Base-by-base conservation (phyloP, 2,888 invertebrate genomes). In the Dasysyrphus albostriatus region DNA sequence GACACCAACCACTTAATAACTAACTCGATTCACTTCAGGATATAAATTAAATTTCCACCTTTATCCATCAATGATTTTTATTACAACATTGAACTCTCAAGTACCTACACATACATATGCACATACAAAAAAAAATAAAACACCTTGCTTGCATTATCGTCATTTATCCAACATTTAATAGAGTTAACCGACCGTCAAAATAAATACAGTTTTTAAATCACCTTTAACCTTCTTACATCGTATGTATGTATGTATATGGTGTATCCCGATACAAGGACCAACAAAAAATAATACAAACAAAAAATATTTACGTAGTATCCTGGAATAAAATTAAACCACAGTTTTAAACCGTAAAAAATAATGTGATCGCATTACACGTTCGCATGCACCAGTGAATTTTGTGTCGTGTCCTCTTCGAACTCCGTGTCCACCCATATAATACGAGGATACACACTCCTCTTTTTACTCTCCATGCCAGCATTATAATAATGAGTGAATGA, bases 191-290 rank as follows among this genome's bases (percentile, higher is more conserved):
- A 39, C 72, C 61, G 72, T 87, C 80, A 83, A 87, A 82, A 65
- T 72, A 74, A 87, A 87, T 65, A 82, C 69, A 49, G 70, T 78
- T 87, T 82, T 78, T 75, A 87, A 82, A 74, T 74, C 69, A 87
- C 82, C 73, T 78, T 78, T 61, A 82, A 74, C 78, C 73, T 61
- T 42, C 14, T 74, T 74, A 70, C 63, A 58, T 2, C 61, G 58
- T 51, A 10, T 19, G 5, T 51, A 51, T 24, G 5, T 39, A 12
- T 24, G 24, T 24, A 3, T 24, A 3, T 16, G 1, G 10, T 12
- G 39, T 42, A 56, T 67, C 37, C 67, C 42, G 63, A 42, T 56
- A 34, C 65, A 58, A 69, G 69, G 14, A 69, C 70, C 58, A 49
- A 19, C 5, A 49, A 59, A 47, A 7, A 44, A 69, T 44, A 34